Conservation (phyloP, 1,140 invertebrate species). For the Drosophila rufa region DNA sequence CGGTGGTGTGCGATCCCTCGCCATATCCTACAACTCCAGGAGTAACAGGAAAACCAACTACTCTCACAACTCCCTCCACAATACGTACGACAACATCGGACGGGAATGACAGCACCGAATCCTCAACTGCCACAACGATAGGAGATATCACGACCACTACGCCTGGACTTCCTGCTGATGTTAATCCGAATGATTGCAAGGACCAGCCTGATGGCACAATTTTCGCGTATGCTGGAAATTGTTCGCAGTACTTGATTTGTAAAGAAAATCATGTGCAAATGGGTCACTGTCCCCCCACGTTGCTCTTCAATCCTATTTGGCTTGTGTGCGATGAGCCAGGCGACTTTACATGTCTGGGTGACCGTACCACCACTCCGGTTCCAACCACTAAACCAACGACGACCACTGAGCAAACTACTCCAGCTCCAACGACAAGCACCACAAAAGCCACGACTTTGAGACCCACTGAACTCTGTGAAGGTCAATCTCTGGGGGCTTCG, state of each 20-base stretch:
- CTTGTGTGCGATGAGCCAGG: constrained; percentile 58
- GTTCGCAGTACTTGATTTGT: constrained; percentile 60
- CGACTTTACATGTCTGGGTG: constrained; percentile 58
- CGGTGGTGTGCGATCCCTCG: constrained; percentile 44
- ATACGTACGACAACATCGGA: constrained; percentile 24
- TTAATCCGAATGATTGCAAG: constrained; percentile 49
- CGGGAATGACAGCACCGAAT: constrained; percentile 12
- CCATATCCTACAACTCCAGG: constrained; percentile 48
- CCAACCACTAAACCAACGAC: constrained; percentile 41
- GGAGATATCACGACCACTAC: constrained; percentile 34
- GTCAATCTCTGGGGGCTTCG: constrained; percentile 16
- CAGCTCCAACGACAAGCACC: constrained; percentile 17
- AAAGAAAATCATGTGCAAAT: constrained; percentile 41
- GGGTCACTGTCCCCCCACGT: constrained; percentile 31
- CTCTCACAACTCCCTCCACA: constrained; percentile 6
- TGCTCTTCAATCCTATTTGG: constrained; percentile 63
- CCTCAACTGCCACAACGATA: constrained; percentile 17
- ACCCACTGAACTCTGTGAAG: constrained; percentile 53
- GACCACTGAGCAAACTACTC: constrained; percentile 35
- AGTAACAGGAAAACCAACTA: constrained; percentile 5
- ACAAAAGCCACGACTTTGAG: constrained; percentile 40
- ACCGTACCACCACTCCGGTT: constrained; percentile 57
- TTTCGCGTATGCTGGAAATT: constrained; percentile 64
- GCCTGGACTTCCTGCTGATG: constrained; percentile 46
- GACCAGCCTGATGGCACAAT: constrained; percentile 22